Evolutionary conservation across 2,797 vertebrate species (phyloP), one percentile per base, ranked within the genome.

Genomic region (Oreochromis mossambicus): DNA sequence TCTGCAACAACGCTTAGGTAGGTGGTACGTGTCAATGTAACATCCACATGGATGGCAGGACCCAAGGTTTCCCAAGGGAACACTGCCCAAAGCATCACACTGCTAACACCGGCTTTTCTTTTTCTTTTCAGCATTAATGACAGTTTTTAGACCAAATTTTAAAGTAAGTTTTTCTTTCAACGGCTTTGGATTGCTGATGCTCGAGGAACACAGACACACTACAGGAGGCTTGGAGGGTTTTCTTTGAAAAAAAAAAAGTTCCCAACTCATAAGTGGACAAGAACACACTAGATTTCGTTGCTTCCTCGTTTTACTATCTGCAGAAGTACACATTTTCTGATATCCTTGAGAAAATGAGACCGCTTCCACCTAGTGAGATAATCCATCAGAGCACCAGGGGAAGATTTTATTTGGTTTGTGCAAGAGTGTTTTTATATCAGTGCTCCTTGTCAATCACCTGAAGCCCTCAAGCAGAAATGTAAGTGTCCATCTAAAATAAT

Each of bases 101-200:
- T 61, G 7, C 56, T 0, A 61, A 17, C 2, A 17, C 9, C 6
- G 0, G 6, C 17, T 61, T 61, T 34, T 17, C 32, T 61, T 17
- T 61, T 61, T 61, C 56, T 61, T 61, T 34, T 34, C 32, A 12
- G 56, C 32, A 61, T 0, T 19, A 0, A 61, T 12, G 17, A 34
- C 11, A 3, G 36, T 14, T 66, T 66, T 41, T 41, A 24, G 12
- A 66, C 61, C 19, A 41, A 41, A 46, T 26, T 46, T 46, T 0
- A 43, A 70, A 70, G 38, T 41, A 26, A 43, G 8, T 24, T 68
- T 43, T 43, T 70, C 38, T 46, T 46, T 43, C 13, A 70, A 21
- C 6, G 13, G 8, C 21, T 46, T 70, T 17, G 38, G 14, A 70
- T 70, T 1, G 0, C 14, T 29, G 14, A 5, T 29, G 24, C 41